These are phyloP conservation scores for Aradophagus sp. DNA, from an alignment of 1,140 invertebrate species.

Conservation along the genomic window DNA sequence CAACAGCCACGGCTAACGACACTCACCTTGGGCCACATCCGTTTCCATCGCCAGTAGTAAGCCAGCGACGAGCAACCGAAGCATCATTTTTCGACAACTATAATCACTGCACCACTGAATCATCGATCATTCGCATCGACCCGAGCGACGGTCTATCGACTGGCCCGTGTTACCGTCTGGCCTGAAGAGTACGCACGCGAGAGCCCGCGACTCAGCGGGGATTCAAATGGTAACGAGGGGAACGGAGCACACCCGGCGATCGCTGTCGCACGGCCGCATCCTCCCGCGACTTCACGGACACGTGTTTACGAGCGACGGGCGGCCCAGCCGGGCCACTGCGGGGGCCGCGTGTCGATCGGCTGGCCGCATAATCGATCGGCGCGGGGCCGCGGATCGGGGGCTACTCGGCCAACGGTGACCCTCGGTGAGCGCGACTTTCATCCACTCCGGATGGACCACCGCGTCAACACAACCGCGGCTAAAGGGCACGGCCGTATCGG, in stretches of 20 bases:
- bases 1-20: slow-evolving; percentile 21
- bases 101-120: slow-evolving; percentile 54
- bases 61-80: slow-evolving; percentile 32
- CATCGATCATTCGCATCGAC: slow-evolving; percentile 30
- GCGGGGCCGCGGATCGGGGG: slow-evolving; percentile 5
- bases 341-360: not conserved
- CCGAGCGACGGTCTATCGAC: slow-evolving; percentile 16
- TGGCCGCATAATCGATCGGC: slow-evolving; percentile 37
- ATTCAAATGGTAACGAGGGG: slow-evolving; percentile 3
- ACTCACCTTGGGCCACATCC: slow-evolving; percentile 49
- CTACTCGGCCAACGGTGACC: too few relatives aligned
- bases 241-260: slow-evolving; percentile 24
- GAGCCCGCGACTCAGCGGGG: slow-evolving; percentile 11
- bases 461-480: slow-evolving; percentile 37
- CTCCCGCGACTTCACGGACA: slow-evolving; percentile 23
- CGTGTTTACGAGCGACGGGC: slow-evolving; percentile 32
- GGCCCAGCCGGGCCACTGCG: not conserved
- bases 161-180: slow-evolving; percentile 2
- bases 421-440: slow-evolving; percentile 8
- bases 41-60: slow-evolving; percentile 37
- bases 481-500: slow-evolving; percentile 47
- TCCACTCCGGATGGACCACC: slow-evolving; percentile 46
- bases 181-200: not conserved
- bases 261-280: slow-evolving; percentile 28
- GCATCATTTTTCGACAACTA: slow-evolving; percentile 54